Evolutionary conservation across 2,888 invertebrate species (phyloP).

Genomic region (Acanthosepion pharaonis): DNA sequence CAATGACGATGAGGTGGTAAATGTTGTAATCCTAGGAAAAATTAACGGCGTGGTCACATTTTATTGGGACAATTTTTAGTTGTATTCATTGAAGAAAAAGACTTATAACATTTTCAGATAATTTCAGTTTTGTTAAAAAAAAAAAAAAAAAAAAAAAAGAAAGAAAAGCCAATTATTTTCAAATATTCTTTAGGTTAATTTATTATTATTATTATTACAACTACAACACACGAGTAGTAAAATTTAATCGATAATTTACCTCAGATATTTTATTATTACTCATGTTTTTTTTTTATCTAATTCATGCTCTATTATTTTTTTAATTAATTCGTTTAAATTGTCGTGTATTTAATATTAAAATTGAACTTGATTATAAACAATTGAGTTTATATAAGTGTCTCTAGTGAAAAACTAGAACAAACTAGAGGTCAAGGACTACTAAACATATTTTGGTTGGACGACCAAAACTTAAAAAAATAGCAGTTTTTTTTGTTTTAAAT

Average conservation of each 20-base stretch:
- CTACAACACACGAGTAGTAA: neutral
- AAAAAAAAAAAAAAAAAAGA: no score
- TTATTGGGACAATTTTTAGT: neutral
- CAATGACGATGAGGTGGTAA: neutral
- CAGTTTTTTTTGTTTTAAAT: no score
- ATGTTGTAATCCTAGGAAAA: neutral
- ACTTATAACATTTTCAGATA: neutral
- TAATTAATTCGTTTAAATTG: neutral
- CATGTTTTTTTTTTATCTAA: neutral
- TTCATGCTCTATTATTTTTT: neutral
- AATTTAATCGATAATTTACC: neutral
- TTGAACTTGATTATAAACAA: neutral
- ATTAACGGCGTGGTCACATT: neutral
- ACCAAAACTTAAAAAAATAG: neutral
- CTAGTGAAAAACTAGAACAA: neutral
- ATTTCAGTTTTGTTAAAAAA: neutral
- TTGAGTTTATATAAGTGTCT: neutral
- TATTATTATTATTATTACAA: neutral
- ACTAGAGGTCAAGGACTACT: neutral
- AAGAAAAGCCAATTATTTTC: neutral
- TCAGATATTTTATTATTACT: neutral
- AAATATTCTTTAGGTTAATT: slow-evolving; percentile 21
- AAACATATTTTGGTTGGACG: neutral
- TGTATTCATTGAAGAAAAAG: no score
- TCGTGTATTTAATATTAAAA: neutral